Percentiles rank a stretch among this genome's conserved stretches.
Evolutionary conservation across 2,113 vertebrate species (phyloP).

Genomic region (Tinamus guttatus): DNA sequence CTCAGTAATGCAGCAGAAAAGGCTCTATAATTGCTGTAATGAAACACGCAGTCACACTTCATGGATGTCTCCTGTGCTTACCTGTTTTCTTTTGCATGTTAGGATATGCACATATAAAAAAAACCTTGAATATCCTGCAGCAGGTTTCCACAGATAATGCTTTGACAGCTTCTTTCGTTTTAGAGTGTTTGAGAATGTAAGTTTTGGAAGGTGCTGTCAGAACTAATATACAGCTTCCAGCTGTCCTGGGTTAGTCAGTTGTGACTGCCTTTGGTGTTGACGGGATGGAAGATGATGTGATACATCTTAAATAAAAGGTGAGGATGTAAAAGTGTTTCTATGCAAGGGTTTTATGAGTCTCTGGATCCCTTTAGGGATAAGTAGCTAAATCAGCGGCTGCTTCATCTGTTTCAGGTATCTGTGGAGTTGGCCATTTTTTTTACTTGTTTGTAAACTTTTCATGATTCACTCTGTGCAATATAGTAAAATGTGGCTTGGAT

Average conservation of each 20-base stretch:
- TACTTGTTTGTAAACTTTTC: background rate
- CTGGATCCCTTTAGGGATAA: background rate
- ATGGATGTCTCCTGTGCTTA: background rate
- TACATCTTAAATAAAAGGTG: background rate
- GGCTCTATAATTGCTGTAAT: background rate
- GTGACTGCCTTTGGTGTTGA: slow-evolving; percentile 1
- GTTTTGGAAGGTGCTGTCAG: background rate
- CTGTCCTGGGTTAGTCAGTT: background rate
- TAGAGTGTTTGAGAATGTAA: background rate
- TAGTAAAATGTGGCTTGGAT: background rate
- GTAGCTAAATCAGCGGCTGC: background rate
- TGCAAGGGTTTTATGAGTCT: background rate
- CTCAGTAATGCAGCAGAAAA: slow-evolving; percentile 22
- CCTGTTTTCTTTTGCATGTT: background rate
- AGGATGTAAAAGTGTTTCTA: background rate
- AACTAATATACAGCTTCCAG: background rate
- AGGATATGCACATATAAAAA: background rate
- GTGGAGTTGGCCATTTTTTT: background rate
- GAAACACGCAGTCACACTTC: background rate
- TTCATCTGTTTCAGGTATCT: background rate
- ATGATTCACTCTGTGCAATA: background rate
- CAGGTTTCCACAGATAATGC: background rate
- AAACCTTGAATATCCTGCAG: background rate
- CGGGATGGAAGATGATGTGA: background rate
- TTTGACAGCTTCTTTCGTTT: slow-evolving; percentile 32